A percentile compares a stretch with the other conserved stretches of the same genome.
These are phyloP conservation scores for Morpho achilles DNA, from an alignment of 2,888 invertebrate species.

Conservation along the genomic window DNA sequence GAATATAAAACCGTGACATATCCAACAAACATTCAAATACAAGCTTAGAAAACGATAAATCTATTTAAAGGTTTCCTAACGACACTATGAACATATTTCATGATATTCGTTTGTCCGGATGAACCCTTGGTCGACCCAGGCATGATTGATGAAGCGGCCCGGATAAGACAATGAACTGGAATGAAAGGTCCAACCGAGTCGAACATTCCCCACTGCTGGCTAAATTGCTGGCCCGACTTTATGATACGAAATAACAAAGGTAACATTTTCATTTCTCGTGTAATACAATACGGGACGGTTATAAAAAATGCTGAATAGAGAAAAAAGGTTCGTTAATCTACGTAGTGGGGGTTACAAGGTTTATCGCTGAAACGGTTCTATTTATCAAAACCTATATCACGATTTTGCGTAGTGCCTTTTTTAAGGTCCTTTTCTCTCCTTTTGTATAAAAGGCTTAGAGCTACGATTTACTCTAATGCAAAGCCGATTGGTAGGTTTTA, in stretches of 20 bases:
- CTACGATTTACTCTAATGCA: too few species aligned
- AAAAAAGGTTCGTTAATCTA: constrained; percentile 22
- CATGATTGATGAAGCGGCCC: constrained; percentile 47
- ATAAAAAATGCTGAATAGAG: constrained; percentile 26
- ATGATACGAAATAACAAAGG: constrained; percentile 33
- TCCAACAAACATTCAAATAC: not conserved
- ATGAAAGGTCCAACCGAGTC: constrained; percentile 41
- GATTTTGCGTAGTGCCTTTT: too few species aligned
- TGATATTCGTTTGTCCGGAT: constrained; percentile 28
- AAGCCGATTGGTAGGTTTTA: too few species aligned
- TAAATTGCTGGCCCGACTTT: constrained; percentile 24
- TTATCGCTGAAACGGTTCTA: constrained; percentile 33
- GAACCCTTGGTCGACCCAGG: constrained; percentile 27
- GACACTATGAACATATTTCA: not conserved
- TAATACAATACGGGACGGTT: constrained; percentile 20
- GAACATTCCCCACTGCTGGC: constrained; percentile 10
- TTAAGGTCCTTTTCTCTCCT: too few species aligned
- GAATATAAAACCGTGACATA: not conserved
- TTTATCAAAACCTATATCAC: constrained; percentile 2
- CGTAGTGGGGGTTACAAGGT: constrained; percentile 21
- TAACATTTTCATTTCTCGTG: constrained; percentile 22
- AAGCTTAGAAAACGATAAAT: not conserved
- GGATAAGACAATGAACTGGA: constrained; percentile 68
- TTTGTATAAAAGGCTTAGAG: too few species aligned
- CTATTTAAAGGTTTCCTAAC: not conserved